Percentiles rank a stretch among this genome's conserved stretches.
phyloP scores from a whole-genome alignment of 1,140 invertebrate genomes.

The Euwallacea similis region DNA sequence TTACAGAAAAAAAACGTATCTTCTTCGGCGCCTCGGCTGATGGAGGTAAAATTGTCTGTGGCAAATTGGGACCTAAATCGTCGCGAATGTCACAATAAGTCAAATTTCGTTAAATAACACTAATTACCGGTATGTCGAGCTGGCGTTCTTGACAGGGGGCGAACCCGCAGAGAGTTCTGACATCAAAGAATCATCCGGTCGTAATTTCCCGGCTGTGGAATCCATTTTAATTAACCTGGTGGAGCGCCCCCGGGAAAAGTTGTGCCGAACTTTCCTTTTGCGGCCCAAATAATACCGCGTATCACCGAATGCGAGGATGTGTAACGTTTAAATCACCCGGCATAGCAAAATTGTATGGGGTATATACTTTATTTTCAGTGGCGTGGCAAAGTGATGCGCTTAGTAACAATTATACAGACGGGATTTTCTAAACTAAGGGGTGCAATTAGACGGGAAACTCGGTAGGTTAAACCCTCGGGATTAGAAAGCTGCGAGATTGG shows the following conservation, averaged over 20 bases:
- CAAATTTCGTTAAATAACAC: conserved; percentile 32
- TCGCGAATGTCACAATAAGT: conserved; percentile 27
- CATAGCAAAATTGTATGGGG: conserved; percentile 3
- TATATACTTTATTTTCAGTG: background rate
- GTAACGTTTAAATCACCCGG: conserved; percentile 32
- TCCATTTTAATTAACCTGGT: conserved; percentile 37
- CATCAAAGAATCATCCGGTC: conserved; percentile 36
- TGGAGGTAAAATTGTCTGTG: background rate
- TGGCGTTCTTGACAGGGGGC: conserved; percentile 20
- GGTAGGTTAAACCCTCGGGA: too few relatives aligned
- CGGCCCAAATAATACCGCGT: conserved; percentile 25
- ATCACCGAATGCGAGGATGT: conserved; percentile 29
- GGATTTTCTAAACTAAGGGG: too few relatives aligned
- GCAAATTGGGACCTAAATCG: conserved; percentile 8
- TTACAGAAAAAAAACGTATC: too few relatives aligned
- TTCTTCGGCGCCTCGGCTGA: too few relatives aligned
- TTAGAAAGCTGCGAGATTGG: too few relatives aligned
- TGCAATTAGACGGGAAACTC: too few relatives aligned
- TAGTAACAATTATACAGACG: too few relatives aligned
- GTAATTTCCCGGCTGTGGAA: conserved; percentile 31
- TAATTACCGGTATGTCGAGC: conserved; percentile 28
- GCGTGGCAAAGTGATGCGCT: background rate
- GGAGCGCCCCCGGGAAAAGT: conserved; percentile 25
- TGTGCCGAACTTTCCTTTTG: conserved; percentile 33
- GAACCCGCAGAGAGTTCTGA: conserved; percentile 23